Evolutionary conservation across 2,888 invertebrate genomes (phyloP).

Genomic region (Trissolcus japonicus): DNA sequence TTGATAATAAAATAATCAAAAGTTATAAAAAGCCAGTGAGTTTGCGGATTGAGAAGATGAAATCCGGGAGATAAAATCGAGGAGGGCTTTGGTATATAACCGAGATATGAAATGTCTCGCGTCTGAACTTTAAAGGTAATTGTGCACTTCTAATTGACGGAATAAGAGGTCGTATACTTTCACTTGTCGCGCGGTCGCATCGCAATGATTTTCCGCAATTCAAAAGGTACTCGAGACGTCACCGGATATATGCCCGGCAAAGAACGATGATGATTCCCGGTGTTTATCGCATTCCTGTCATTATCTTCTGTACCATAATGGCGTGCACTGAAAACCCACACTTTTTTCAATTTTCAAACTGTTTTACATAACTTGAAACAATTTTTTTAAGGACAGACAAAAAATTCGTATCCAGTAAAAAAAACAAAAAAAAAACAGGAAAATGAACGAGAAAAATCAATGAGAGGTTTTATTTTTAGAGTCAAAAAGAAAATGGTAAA

Average conservation of each 20-base stretch:
- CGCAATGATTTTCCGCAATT: constrained; percentile 48
- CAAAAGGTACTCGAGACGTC: constrained; percentile 33
- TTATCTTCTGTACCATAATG: constrained; percentile 31
- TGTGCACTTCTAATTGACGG: constrained; percentile 33
- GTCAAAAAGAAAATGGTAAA: constrained; percentile 2
- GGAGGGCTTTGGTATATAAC: not conserved
- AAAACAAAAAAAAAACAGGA: constrained; percentile 1
- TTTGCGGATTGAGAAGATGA: not conserved
- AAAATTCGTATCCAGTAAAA: too few species aligned
- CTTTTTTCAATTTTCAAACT: constrained; percentile 8
- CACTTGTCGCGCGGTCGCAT: constrained; percentile 41
- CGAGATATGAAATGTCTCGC: constrained; percentile 13
- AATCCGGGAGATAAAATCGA: not conserved
- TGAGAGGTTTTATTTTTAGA: not conserved
- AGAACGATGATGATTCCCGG: constrained; percentile 40
- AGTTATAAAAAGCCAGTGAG: not conserved
- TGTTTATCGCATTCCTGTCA: constrained; percentile 36
- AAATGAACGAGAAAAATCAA: not conserved
- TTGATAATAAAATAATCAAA: not conserved
- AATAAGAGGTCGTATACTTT: constrained; percentile 30
- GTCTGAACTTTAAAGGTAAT: constrained; percentile 28
- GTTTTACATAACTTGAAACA: too few species aligned
- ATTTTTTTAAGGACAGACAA: too few species aligned
- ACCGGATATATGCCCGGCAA: constrained; percentile 46
- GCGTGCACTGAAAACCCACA: constrained; percentile 24